These are phyloP conservation scores for Drosophila sucinea DNA, from an alignment of 1,140 invertebrate genomes.

Conservation along the genomic window DNA sequence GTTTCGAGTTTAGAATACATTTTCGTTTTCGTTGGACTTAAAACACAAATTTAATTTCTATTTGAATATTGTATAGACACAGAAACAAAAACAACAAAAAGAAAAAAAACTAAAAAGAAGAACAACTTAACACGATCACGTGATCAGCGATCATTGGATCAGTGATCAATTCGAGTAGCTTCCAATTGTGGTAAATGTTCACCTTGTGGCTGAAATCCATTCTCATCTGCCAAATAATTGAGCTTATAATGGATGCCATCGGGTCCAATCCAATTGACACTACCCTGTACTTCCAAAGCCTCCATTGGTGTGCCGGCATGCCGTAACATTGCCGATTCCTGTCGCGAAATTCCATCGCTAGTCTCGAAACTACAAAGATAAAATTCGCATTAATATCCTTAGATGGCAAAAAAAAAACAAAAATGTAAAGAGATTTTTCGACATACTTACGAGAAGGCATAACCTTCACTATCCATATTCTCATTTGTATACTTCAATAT, in stretches of 20 bases:
- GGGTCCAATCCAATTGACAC: constrained; percentile 87
- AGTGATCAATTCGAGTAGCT: constrained; percentile 86
- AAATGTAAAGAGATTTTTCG: constrained; percentile 9
- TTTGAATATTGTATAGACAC: constrained; percentile 8
- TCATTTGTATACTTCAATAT: constrained; percentile 83
- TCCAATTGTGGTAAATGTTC: constrained; percentile 85
- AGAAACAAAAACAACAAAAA: background rate
- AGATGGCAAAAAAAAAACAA: background rate
- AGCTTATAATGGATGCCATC: constrained; percentile 87
- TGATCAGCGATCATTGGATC: constrained; percentile 50
- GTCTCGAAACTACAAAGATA: constrained; percentile 85
- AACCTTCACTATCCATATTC: constrained; percentile 79
- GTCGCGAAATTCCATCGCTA: constrained; percentile 86
- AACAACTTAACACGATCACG: constrained; percentile 46
- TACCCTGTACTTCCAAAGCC: constrained; percentile 85
- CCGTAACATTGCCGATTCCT: constrained; percentile 86
- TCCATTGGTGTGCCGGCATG: constrained; percentile 83
- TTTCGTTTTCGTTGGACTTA: constrained; percentile 51
- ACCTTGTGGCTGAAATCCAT: constrained; percentile 88
- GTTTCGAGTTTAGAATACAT: constrained; percentile 51
- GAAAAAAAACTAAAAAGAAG: background rate
- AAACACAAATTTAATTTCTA: constrained; percentile 42
- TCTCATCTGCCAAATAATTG: constrained; percentile 88
- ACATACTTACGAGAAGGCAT: constrained; percentile 83
- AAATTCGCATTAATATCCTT: constrained; percentile 11